These are phyloP conservation scores for Nomada hirtipes DNA, from an alignment of 2,888 invertebrate species.

Conservation along the genomic window DNA sequence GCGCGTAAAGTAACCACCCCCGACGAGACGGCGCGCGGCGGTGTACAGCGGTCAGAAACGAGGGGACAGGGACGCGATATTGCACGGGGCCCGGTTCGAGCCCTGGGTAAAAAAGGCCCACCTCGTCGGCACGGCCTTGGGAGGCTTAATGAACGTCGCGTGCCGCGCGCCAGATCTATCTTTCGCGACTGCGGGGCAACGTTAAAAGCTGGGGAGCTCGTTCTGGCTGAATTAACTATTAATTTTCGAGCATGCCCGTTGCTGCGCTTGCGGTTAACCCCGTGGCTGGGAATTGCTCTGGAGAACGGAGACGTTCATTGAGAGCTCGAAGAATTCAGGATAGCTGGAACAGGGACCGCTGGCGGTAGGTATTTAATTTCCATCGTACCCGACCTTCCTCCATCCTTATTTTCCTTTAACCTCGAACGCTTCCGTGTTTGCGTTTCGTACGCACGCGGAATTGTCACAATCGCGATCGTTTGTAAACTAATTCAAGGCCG, in stretches of 20 bases:
- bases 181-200: constrained; percentile 30
- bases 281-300: not conserved
- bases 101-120: constrained; percentile 55
- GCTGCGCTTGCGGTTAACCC: constrained; percentile 4
- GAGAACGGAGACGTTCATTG: not conserved
- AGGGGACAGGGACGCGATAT: constrained; percentile 42
- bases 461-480: constrained; percentile 12
- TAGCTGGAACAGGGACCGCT: not conserved
- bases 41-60: constrained; percentile 46
- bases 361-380: not conserved
- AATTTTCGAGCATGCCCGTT: constrained; percentile 28
- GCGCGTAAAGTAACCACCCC: constrained; percentile 81
- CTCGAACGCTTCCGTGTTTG: constrained; percentile 32
- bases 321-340: too few relatives aligned
- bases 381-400: not conserved
- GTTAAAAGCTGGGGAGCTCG: constrained; percentile 31
- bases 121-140: constrained; percentile 51
- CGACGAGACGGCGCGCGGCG: constrained; percentile 58
- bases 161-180: constrained; percentile 67
- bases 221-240: constrained; percentile 50
- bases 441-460: constrained; percentile 24
- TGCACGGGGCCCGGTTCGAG: constrained; percentile 33
- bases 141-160: constrained; percentile 77
- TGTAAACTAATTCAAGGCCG: constrained; percentile 46
- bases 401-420: not conserved